A percentile compares a stretch with the other conserved stretches of the same genome.
These are phyloP conservation scores for Sorex fumeus DNA, from an alignment of 2,113 vertebrate genomes.

Conservation along the genomic window DNA sequence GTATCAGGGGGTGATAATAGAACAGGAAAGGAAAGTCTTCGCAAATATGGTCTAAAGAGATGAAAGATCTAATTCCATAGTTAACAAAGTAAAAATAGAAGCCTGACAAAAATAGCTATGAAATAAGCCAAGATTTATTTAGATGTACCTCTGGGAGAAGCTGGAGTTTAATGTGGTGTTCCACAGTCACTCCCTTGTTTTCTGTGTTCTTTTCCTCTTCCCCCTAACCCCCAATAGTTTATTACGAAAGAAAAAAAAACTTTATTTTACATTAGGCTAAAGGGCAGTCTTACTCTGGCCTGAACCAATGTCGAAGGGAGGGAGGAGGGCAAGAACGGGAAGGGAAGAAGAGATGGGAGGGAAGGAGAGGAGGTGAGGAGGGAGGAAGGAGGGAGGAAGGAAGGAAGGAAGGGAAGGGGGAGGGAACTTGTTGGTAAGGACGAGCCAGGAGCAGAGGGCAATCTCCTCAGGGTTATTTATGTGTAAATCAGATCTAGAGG, in stretches of 20 bases:
- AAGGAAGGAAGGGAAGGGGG: no score
- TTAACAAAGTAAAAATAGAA: constrained; percentile 80
- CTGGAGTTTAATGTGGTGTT: constrained; percentile 30
- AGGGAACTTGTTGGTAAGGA: not conserved
- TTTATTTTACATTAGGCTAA: constrained; percentile 53
- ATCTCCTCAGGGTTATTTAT: not conserved
- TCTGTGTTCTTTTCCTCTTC: constrained; percentile 41
- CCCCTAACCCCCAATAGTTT: not conserved
- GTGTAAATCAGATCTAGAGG: not conserved
- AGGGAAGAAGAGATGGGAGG: no score
- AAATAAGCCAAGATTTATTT: constrained; percentile 72
- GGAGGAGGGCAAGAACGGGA: not conserved
- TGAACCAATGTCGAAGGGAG: not conserved
- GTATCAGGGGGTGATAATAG: not conserved
- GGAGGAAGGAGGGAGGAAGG: no score
- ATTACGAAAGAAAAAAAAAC: constrained; percentile 55
- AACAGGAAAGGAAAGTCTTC: constrained; percentile 21
- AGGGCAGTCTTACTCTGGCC: constrained; percentile 32
- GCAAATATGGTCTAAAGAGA: constrained; percentile 41
- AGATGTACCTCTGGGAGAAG: constrained; percentile 72
- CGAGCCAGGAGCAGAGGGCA: not conserved
- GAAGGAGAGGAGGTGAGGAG: no score
- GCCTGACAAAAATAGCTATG: constrained; percentile 70
- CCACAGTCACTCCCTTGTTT: constrained; percentile 43
- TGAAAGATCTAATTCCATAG: constrained; percentile 69